Percentiles rank a stretch among this genome's conserved stretches.
phyloP scores from a whole-genome alignment of 2,797 vertebrate species.

The Saxicola maurus region DNA sequence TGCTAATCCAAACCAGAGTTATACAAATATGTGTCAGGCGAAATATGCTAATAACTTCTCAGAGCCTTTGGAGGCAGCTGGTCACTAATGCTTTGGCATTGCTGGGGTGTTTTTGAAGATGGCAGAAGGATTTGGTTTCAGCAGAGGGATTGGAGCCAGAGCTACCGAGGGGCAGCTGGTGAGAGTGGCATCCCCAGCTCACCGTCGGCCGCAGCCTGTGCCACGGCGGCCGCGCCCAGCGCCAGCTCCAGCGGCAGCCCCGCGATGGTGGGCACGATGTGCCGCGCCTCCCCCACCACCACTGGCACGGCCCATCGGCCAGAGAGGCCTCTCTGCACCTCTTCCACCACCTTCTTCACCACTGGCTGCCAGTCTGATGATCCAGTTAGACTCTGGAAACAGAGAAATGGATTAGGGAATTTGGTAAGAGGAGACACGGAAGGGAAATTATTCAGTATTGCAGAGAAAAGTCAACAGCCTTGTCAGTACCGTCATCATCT shows the following conservation, averaged over 20 bases:
- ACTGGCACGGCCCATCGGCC: conserved; percentile 60
- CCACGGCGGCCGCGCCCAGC: conserved; percentile 67
- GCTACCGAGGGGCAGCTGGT: not conserved
- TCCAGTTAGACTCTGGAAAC: conserved; percentile 57
- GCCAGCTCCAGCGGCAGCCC: conserved; percentile 82
- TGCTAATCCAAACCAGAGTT: not conserved
- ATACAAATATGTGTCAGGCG: not conserved
- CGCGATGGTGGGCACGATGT: conserved; percentile 72
- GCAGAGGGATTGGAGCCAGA: not conserved
- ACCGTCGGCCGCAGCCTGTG: conserved; percentile 62
- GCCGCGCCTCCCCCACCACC: conserved; percentile 70
- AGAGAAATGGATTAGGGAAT: not conserved
- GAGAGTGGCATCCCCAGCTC: not conserved
- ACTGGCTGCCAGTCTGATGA: conserved; percentile 26
- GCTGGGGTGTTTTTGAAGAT: not conserved
- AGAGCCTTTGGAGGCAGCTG: not conserved
- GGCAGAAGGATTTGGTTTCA: not conserved
- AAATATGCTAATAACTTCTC: not conserved
- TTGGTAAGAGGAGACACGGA: not conserved
- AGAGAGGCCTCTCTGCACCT: conserved; percentile 63
- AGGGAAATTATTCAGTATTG: not conserved
- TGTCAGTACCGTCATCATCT: conserved; percentile 66
- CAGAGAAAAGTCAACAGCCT: not conserved
- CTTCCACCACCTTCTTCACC: conserved; percentile 44
- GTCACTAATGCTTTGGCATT: not conserved